These are phyloP conservation scores for Drosophila orena DNA, from an alignment of 1,140 invertebrate genomes.

Conservation along the genomic window DNA sequence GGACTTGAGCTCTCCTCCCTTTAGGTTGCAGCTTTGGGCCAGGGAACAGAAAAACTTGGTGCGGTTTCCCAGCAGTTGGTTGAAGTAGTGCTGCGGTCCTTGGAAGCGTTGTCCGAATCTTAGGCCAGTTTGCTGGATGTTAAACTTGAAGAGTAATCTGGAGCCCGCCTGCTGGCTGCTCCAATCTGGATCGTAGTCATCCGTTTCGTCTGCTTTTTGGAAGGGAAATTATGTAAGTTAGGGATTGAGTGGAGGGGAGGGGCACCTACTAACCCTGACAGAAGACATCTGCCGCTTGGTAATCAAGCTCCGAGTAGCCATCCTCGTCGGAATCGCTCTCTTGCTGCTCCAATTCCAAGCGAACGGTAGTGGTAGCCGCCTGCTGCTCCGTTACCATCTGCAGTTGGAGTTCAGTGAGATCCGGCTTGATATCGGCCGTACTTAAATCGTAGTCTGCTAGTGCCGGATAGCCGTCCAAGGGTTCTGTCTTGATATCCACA, in stretches of 20 bases:
- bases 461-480: constrained; percentile 41
- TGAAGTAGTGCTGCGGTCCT: constrained; percentile 58
- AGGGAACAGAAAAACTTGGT: constrained; percentile 51
- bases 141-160: constrained; percentile 55
- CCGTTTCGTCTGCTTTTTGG: constrained; percentile 41
- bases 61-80: constrained; percentile 59
- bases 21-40: constrained; percentile 38
- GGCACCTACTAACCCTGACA: constrained; percentile 53
- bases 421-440: constrained; percentile 61
- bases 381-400: constrained; percentile 43
- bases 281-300: constrained; percentile 47
- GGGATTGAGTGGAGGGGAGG: not conserved
- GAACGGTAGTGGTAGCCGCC: not conserved
- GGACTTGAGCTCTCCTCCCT: not conserved
- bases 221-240: constrained; percentile 7
- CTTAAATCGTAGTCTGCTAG: constrained; percentile 63
- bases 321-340: constrained; percentile 74
- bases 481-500: constrained; percentile 43
- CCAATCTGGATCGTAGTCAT: constrained; percentile 66
- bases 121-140: constrained; percentile 31
- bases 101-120: constrained; percentile 35
- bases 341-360: constrained; percentile 45
- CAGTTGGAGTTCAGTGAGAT: constrained; percentile 63
- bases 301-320: constrained; percentile 67
- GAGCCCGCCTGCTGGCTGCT: constrained; percentile 37